phyloP scores from a whole-genome alignment of 2,888 invertebrate genomes.

The Caenorhabditis zanzibari region DNA sequence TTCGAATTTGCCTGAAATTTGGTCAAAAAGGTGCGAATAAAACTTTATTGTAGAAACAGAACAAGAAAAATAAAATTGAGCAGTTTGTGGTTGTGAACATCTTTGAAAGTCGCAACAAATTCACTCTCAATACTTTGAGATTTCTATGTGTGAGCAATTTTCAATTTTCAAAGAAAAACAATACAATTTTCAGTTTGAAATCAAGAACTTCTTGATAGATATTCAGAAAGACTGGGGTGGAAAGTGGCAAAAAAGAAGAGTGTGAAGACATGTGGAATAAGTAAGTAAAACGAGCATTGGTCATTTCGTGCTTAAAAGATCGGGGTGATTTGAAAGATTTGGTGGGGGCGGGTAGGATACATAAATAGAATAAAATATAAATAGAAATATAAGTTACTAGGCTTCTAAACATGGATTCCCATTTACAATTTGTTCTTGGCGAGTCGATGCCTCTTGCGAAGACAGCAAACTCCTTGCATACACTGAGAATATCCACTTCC shows the following conservation, averaged over 20 bases:
- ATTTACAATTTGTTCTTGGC: conserved; percentile 74
- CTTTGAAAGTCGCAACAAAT: conserved; percentile 37
- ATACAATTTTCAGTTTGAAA: conserved; percentile 27
- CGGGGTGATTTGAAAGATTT: conserved; percentile 33
- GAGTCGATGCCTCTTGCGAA: conserved; percentile 78
- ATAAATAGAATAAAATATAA: background rate
- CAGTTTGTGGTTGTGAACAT: conserved; percentile 26
- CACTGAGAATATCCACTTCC: conserved; percentile 80
- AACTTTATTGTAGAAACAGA: conserved; percentile 30
- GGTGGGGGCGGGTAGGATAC: background rate
- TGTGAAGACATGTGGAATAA: conserved; percentile 48
- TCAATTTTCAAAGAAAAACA: conserved; percentile 35
- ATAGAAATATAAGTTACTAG: conserved; percentile 50
- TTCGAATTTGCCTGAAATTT: no score
- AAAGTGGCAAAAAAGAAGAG: conserved; percentile 54
- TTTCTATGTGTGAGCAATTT: conserved; percentile 33
- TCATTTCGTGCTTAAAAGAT: conserved; percentile 63
- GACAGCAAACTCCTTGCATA: conserved; percentile 81
- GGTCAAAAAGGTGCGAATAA: background rate
- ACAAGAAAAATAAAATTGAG: conserved; percentile 25
- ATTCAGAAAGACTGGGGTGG: conserved; percentile 51
- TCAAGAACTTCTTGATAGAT: conserved; percentile 43
- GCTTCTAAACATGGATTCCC: conserved; percentile 22
- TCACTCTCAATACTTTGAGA: conserved; percentile 41
- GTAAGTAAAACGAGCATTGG: conserved; percentile 52